A percentile compares a stretch with the other conserved stretches of the same genome.
These are phyloP conservation scores for Lasiurus cinereus DNA, from an alignment of 2,113 vertebrate genomes.

Conservation along the genomic window DNA sequence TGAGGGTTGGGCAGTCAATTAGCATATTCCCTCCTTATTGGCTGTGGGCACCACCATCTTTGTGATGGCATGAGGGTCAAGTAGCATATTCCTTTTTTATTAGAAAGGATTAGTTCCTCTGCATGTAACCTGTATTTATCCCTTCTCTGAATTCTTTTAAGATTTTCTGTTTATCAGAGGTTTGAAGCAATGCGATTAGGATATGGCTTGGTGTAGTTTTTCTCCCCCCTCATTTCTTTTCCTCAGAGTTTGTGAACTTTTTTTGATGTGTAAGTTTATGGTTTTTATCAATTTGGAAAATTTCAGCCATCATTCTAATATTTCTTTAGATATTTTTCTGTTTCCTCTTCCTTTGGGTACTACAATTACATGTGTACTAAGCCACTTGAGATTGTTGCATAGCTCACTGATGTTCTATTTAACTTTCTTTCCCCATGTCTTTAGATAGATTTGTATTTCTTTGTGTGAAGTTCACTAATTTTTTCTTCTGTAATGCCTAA, in stretches of 20 bases:
- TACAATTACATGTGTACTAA: not conserved
- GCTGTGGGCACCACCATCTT: too few relatives aligned
- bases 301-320: not conserved
- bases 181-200: not conserved
- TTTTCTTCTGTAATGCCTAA: not conserved
- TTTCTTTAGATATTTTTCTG: conserved; percentile 29
- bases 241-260: not conserved
- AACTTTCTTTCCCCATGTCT: not conserved
- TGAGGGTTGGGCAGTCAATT: too few relatives aligned
- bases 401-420: not conserved
- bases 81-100: too few relatives aligned
- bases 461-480: not conserved
- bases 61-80: too few relatives aligned
- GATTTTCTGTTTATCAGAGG: not conserved
- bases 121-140: not conserved
- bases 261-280: not conserved
- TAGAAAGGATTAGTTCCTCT: not conserved
- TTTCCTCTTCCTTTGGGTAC: not conserved
- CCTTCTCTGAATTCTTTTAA: not conserved
- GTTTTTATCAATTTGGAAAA: not conserved
- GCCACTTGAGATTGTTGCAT: not conserved
- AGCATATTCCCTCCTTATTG: too few relatives aligned
- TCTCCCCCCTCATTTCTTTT: not conserved
- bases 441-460: not conserved
- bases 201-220: not conserved